phyloP scores from a whole-genome alignment of 2,113 vertebrate species.

The Varanus salvator region DNA sequence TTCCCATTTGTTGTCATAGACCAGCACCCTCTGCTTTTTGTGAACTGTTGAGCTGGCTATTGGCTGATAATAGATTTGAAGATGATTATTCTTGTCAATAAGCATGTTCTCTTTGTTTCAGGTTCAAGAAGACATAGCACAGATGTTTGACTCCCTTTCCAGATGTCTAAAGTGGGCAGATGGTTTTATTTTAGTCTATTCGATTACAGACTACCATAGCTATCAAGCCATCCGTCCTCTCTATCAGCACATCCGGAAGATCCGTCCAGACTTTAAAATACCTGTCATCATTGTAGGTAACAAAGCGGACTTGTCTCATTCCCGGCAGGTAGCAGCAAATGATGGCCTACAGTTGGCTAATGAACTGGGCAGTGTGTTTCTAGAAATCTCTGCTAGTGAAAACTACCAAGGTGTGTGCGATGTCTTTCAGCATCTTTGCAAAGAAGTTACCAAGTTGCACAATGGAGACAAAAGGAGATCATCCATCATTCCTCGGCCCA shows the following conservation, averaged over 20 bases:
- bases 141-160: slow-evolving; percentile 73
- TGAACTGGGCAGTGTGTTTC: slow-evolving; percentile 81
- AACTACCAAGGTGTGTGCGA: slow-evolving; percentile 80
- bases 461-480: slow-evolving; percentile 70
- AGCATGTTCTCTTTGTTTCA: slow-evolving; percentile 10
- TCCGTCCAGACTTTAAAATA: slow-evolving; percentile 75
- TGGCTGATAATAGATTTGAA: neutral
- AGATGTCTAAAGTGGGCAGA: slow-evolving; percentile 81
- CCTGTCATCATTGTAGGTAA: slow-evolving; percentile 83
- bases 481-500: slow-evolving; percentile 79
- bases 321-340: slow-evolving; percentile 77
- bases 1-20: too few relatives aligned
- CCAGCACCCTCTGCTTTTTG: neutral
- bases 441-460: slow-evolving; percentile 81
- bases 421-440: slow-evolving; percentile 83
- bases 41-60: neutral
- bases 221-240: slow-evolving; percentile 79
- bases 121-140: slow-evolving; percentile 72
- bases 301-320: slow-evolving; percentile 82
- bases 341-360: slow-evolving; percentile 81
- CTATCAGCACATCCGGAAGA: slow-evolving; percentile 79
- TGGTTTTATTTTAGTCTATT: slow-evolving; percentile 85
- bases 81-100: neutral
- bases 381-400: slow-evolving; percentile 85
- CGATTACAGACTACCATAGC: slow-evolving; percentile 83